Base-by-base conservation (phyloP, 2,113 vertebrate species). In the Lophura nycthemera region DNA sequence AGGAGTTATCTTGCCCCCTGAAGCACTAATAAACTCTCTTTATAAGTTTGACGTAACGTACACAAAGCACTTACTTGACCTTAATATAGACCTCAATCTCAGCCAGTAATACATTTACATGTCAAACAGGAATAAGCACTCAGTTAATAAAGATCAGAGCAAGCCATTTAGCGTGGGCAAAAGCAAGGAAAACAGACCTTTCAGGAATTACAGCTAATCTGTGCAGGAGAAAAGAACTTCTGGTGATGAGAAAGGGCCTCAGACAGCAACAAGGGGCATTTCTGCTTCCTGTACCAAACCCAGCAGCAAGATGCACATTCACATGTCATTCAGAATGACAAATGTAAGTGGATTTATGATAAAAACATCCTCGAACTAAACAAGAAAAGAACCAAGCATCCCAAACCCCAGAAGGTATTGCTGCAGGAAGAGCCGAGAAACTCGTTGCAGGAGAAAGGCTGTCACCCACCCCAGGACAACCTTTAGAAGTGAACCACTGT, bases 31-130 rank as follows among this genome's bases (percentile, higher is more conserved):
- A 45, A 91, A 70, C 27, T 66, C 56, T 45, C 40, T 13, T 84
- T 13, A 0, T 6, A 86, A 77, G 22, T 59, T 0, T 42, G 32
- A 86, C 1, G 0, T 47, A 90, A 77, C 24, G 38, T 19, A 50
- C 0, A 89, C 60, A 83, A 74, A 85, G 22, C 64, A 74, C 21
- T 90, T 77, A 45, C 56, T 38, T 88, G 64, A 73, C 75, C 79
- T 80, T 71, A 76, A 85, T 25, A 71, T 0, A 80, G 60, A 74
- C 22, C 34, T 91, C 82, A 54, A 0, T 63, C 50, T 85, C 54
- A 76, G 82, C 45, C 71, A 50, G 24, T 4, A 79, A 75, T 1
- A 19, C 59, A 66, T 67, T 11, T 42, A 19, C 65, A 88, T 4
- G 27, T 82, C 83, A 80, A 80, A 80, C 16, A 70, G 77, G 86